phyloP scores from a whole-genome alignment of 1,140 invertebrate species.

The Battus philenor region DNA sequence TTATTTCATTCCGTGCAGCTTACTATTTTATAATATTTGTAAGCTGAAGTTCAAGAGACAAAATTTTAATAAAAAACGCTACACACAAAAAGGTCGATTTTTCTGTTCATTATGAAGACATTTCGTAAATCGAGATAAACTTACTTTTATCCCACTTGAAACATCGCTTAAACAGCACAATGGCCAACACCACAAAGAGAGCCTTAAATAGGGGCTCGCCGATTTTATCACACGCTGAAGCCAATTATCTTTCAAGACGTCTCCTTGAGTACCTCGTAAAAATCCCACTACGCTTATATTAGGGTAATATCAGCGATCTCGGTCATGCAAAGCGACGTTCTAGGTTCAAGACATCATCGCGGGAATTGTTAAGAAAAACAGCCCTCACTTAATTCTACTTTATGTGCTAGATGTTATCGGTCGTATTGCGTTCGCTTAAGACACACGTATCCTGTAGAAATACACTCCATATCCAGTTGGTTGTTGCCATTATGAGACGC shows the following conservation, averaged over 20 bases:
- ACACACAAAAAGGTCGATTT: slow-evolving; percentile 1
- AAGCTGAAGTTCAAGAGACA: too few species aligned
- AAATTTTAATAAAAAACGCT: too few species aligned
- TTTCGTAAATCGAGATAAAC: slow-evolving; percentile 8
- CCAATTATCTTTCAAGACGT: slow-evolving; percentile 46
- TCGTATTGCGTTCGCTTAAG: slow-evolving; percentile 18
- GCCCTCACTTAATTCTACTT: slow-evolving; percentile 25
- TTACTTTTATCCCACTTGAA: slow-evolving; percentile 40
- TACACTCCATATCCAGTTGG: too few species aligned
- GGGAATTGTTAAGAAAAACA: slow-evolving; percentile 31
- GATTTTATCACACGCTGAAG: slow-evolving; percentile 51
- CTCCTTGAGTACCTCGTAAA: slow-evolving; percentile 43
- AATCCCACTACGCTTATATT: slow-evolving; percentile 50
- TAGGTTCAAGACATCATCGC: slow-evolving; percentile 35
- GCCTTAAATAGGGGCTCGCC: slow-evolving; percentile 39
- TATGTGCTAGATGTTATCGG: slow-evolving; percentile 28
- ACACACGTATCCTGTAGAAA: slow-evolving; percentile 4
- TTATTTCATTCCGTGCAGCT: too few species aligned
- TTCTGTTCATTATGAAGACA: slow-evolving; percentile 5
- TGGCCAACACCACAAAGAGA: slow-evolving; percentile 25
- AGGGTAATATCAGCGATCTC: slow-evolving; percentile 54
- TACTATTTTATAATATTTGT: too few species aligned
- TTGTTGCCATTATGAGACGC: too few species aligned
- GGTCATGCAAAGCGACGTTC: slow-evolving; percentile 50
- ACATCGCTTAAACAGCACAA: slow-evolving; percentile 44